phyloP scores from a whole-genome alignment of 92 coral and sea anemone genomes.

The Heteractis magnifica region DNA sequence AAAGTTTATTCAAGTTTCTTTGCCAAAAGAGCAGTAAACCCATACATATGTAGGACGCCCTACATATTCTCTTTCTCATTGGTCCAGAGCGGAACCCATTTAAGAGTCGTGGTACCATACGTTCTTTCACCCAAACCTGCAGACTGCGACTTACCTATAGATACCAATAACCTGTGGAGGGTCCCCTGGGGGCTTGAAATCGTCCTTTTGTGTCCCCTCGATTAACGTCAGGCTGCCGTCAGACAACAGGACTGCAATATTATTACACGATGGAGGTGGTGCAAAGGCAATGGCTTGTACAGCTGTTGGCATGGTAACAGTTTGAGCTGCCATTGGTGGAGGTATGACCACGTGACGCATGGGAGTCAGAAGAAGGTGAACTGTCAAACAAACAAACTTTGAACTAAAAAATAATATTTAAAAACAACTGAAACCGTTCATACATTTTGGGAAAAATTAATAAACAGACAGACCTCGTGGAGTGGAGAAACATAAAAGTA shows the following conservation, averaged over 20 bases:
- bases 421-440: not conserved
- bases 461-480: not conserved
- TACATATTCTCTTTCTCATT: too few relatives aligned
- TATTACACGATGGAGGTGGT: conserved; percentile 69
- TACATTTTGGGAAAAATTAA: not conserved
- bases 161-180: conserved; percentile 43
- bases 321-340: conserved; percentile 89
- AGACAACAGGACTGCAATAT: conserved; percentile 75
- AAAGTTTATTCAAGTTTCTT: too few relatives aligned
- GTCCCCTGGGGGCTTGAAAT: conserved; percentile 55
- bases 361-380: conserved; percentile 67
- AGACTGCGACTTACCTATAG: conserved; percentile 43
- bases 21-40: too few relatives aligned
- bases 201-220: conserved; percentile 45
- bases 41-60: too few relatives aligned
- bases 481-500: not conserved
- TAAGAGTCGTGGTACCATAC: not conserved
- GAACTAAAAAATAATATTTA: not conserved
- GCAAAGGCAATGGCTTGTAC: conserved; percentile 73
- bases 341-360: conserved; percentile 89
- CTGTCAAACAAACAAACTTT: conserved; percentile 24
- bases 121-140: too few relatives aligned
- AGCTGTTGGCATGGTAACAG: conserved; percentile 60
- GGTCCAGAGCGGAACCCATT: not conserved
- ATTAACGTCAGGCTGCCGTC: conserved; percentile 67